Conservation (phyloP, 2,888 invertebrate species). For the Aphodius granarius region DNA sequence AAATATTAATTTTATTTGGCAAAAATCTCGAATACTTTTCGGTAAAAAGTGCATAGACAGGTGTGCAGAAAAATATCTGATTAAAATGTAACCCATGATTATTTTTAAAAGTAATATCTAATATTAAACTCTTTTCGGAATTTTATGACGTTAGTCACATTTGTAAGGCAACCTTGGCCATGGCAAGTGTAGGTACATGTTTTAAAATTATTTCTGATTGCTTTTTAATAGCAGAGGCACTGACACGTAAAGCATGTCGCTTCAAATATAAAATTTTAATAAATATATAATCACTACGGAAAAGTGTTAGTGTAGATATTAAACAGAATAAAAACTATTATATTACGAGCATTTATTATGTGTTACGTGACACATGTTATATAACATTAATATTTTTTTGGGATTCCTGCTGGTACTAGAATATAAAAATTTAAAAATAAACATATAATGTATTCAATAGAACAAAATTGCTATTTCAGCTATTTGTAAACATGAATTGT, state of each 20-base stretch:
- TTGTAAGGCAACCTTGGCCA: neutral
- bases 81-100: too few species aligned
- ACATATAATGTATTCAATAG: neutral
- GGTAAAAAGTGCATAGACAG: too few species aligned
- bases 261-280: neutral
- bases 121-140: too few species aligned
- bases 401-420: neutral
- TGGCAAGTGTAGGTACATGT: neutral
- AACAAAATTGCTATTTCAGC: neutral
- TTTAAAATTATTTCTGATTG: neutral
- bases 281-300: neutral
- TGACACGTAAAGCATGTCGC: neutral
- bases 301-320: too few species aligned
- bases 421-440: neutral
- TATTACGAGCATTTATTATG: too few species aligned
- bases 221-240: neutral
- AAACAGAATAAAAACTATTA: neutral
- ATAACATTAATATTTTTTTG: neutral
- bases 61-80: too few species aligned
- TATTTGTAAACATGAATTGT: neutral
- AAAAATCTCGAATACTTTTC: too few species aligned
- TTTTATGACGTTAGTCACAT: too few species aligned
- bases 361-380: too few species aligned
- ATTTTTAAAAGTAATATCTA: too few species aligned
- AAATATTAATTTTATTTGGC: too few species aligned